These are phyloP conservation scores for Caranx melampygus DNA, from an alignment of 2,113 vertebrate species.

Conservation along the genomic window DNA sequence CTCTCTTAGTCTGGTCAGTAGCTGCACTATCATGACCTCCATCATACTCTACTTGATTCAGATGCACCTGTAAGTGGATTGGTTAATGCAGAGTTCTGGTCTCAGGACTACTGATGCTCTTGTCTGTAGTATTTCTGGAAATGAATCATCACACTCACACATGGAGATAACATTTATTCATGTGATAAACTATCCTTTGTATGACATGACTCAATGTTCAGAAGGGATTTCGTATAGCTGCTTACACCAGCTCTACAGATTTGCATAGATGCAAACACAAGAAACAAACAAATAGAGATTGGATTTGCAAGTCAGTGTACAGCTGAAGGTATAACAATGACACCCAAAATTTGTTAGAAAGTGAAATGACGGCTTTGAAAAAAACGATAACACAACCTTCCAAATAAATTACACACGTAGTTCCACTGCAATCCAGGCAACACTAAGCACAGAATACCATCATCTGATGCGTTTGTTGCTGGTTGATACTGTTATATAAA, in stretches of 20 bases:
- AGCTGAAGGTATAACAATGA: constrained; percentile 1
- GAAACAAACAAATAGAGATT: background rate
- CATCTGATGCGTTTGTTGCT: background rate
- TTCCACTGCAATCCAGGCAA: constrained; percentile 18
- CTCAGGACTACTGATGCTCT: background rate
- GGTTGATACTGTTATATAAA: constrained; percentile 28
- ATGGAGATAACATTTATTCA: constrained; percentile 38
- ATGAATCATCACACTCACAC: background rate
- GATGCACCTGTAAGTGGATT: no score
- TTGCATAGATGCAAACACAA: background rate
- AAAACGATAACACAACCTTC: constrained; percentile 37
- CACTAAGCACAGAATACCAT: background rate
- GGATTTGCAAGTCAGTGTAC: background rate
- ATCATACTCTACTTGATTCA: no score
- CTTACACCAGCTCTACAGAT: background rate
- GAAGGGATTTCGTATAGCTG: background rate
- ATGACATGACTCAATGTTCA: background rate
- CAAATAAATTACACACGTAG: constrained; percentile 70
- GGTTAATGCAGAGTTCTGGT: background rate
- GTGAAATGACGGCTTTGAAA: constrained; percentile 4
- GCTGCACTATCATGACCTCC: no score
- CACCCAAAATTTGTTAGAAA: background rate
- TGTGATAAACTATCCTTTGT: background rate
- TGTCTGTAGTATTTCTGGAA: background rate
- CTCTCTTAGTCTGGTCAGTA: no score